Percentiles rank a stretch among this genome's conserved stretches.
Conservation (phyloP, 2,888 invertebrate species). For the Metacarcinus magister region DNA sequence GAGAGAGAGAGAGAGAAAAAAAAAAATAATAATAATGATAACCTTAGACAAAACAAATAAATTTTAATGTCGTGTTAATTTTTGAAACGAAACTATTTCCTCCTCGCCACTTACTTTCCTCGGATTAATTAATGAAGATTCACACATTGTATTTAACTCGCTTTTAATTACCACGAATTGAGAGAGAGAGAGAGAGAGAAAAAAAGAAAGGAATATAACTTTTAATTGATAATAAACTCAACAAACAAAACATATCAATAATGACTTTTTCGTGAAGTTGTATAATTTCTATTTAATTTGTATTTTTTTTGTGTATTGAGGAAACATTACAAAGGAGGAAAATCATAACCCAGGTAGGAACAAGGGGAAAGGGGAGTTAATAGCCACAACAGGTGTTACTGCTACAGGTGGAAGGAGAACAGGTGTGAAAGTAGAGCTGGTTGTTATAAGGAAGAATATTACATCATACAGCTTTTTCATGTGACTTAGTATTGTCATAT, state of each 20-base stretch:
- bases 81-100: background rate
- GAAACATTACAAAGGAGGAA: background rate
- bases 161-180: background rate
- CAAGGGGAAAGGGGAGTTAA: background rate
- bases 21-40: background rate
- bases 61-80: background rate
- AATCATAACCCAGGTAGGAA: background rate
- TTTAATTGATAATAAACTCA: background rate
- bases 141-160: background rate
- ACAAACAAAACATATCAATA: background rate
- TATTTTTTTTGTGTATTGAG: background rate
- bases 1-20: background rate
- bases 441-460: background rate
- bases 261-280: background rate
- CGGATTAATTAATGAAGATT: background rate
- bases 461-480: background rate
- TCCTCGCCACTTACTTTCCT: background rate
- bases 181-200: background rate
- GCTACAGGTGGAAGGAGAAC: background rate
- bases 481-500: background rate
- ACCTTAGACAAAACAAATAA: background rate
- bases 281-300: background rate
- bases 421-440: background rate
- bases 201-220: background rate
- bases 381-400: background rate